Base-by-base conservation (phyloP, 2,888 invertebrate species). In the Sesamia inferens region DNA sequence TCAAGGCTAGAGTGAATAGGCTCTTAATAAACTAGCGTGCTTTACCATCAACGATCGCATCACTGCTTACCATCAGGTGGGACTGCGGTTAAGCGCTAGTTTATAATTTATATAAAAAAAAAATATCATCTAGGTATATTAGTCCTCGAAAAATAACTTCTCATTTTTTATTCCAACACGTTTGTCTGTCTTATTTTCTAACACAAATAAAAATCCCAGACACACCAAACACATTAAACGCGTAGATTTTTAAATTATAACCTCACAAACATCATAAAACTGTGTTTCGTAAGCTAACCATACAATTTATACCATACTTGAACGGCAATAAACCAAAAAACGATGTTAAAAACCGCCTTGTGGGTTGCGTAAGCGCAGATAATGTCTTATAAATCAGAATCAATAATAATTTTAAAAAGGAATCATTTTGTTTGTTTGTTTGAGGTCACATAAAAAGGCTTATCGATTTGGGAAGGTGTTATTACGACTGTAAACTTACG, bases 341-440 rank as follows among this genome's bases (percentile, higher is more conserved):
- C 24, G 59, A 80, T 71, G 81, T 62, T 70, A 80, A 80, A 83
- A 79, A 75, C 83, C 71, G 65, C 68, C 63, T 68, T 31, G 47
- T 31, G 55, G 10, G 68, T 81, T 83, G 67, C 84, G 84, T 67
- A 83, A 81, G 81, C 66, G 80, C 75, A 69, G 63, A 55, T 67
- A 79, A 68, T 82, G n/a, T 67, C 59, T 48, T 67, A 76, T 83
- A 80, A 83, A 82, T 83, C 76, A 82, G 81, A 83, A 79, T 83
- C 80, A 81, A 80, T 81, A 67, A 61, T 69, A 80, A 82, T 83
- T 75, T 68, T 64, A 79, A 83, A 68, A 66, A 63, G 66, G 68
- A 71, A 67, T 75, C 8, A 62, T 70, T 78, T 80, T 78, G 69
- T 82, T 82, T 69, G 78, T 83, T 71, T 82, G 73, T 82, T 73